A percentile compares a stretch with the other conserved stretches of the same genome.
Conservation (phyloP, 1,140 invertebrate species). For the Calycopis cecrops region DNA sequence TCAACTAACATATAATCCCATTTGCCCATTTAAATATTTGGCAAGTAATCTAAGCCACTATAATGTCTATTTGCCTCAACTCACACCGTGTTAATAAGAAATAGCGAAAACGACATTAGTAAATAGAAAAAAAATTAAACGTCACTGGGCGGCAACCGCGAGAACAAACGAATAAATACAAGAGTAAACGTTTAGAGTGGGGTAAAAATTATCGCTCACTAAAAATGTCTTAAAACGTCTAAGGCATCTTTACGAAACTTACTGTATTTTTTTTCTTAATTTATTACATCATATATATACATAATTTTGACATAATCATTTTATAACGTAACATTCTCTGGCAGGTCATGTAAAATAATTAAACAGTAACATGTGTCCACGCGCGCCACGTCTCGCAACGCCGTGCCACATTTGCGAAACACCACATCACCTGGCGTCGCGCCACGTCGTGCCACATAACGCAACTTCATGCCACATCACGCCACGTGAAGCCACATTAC, state of each 20-base stretch:
- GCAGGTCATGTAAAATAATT: slow-evolving; percentile 55
- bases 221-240: slow-evolving; percentile 59
- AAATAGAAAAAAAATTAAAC: slow-evolving; percentile 10
- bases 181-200: slow-evolving; percentile 30
- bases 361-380: slow-evolving; percentile 41
- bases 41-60: slow-evolving; percentile 56
- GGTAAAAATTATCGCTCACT: slow-evolving; percentile 45
- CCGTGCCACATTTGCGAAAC: background rate
- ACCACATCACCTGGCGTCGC: background rate
- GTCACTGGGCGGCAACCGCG: background rate
- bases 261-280: slow-evolving; percentile 71
- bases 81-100: slow-evolving; percentile 63
- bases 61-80: slow-evolving; percentile 49
- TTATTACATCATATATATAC: slow-evolving; percentile 73
- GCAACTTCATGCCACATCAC: background rate
- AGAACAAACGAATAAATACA: slow-evolving; percentile 16
- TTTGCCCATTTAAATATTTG: slow-evolving; percentile 50
- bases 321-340: slow-evolving; percentile 63
- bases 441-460: background rate
- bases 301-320: slow-evolving; percentile 69
- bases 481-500: background rate
- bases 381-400: background rate
- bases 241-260: slow-evolving; percentile 70
- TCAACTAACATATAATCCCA: slow-evolving; percentile 64
- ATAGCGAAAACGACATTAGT: slow-evolving; percentile 48